Evolutionary conservation across 2,113 vertebrate genomes (phyloP).

Genomic region (Bothrops jararaca): DNA sequence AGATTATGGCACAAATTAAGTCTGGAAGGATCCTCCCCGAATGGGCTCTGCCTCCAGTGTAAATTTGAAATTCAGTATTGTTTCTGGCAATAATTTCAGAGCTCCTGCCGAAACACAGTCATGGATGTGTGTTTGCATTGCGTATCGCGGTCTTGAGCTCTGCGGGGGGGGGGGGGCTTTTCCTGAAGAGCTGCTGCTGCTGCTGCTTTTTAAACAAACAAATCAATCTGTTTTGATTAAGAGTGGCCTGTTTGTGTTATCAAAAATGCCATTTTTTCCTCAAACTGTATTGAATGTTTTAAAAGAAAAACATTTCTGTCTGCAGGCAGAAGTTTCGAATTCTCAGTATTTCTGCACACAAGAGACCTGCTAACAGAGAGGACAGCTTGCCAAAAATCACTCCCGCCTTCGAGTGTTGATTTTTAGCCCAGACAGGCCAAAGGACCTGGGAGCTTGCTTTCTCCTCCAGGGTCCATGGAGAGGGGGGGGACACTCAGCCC

Average conservation of each 20-base stretch:
- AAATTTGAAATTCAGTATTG: background rate
- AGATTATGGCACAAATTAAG: background rate
- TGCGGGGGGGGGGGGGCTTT: background rate
- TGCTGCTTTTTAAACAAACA: background rate
- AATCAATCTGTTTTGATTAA: background rate
- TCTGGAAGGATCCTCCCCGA: background rate
- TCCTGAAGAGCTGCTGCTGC: background rate
- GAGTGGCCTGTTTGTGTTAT: background rate
- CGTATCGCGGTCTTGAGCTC: background rate
- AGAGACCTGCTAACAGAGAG: background rate
- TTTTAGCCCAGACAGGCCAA: background rate
- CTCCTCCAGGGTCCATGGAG: background rate
- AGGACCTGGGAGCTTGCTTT: background rate
- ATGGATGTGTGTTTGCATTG: background rate
- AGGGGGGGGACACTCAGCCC: background rate
- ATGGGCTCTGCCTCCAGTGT: background rate
- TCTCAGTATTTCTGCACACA: background rate
- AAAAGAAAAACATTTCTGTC: background rate
- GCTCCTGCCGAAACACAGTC: background rate
- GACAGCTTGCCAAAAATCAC: background rate
- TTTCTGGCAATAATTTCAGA: background rate
- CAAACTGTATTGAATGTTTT: background rate
- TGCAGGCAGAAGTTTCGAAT: background rate
- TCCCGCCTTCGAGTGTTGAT: background rate
- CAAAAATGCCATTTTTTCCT: constrained; percentile 16